Percentiles rank a stretch among this genome's conserved stretches.
Evolutionary conservation across 2,888 invertebrate genomes (phyloP).

Genomic region (Thecophora atra): DNA sequence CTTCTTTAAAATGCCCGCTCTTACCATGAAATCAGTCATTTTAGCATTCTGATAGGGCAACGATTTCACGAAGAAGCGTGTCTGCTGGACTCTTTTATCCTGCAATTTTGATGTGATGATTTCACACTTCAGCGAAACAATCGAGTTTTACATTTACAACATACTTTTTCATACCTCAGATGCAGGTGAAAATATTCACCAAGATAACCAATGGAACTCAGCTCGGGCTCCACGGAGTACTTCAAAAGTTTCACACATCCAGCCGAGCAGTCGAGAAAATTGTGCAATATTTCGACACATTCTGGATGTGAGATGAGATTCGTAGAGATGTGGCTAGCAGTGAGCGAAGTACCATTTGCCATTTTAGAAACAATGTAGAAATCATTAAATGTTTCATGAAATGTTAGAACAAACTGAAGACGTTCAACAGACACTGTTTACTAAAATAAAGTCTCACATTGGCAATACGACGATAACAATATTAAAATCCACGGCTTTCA

Average conservation of each 20-base stretch:
- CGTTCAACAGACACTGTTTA: no score
- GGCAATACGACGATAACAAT: no score
- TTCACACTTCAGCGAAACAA: neutral
- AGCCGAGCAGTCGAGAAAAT: slow-evolving; percentile 45
- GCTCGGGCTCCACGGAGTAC: slow-evolving; percentile 51
- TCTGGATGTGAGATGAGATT: slow-evolving; percentile 51
- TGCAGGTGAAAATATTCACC: slow-evolving; percentile 58
- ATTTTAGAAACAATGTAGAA: neutral
- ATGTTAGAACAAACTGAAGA: no score
- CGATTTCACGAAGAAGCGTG: slow-evolving; percentile 55
- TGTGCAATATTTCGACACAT: slow-evolving; percentile 49
- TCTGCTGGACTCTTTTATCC: slow-evolving; percentile 32
- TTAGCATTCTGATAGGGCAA: slow-evolving; percentile 50
- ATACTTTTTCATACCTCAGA: slow-evolving; percentile 47
- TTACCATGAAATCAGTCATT: slow-evolving; percentile 47
- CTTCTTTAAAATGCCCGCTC: slow-evolving; percentile 51
- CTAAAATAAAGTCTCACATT: no score
- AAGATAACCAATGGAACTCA: slow-evolving; percentile 52
- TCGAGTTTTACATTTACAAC: no score
- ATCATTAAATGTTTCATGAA: no score
- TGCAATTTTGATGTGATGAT: neutral
- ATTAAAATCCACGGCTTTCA: no score
- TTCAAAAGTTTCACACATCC: slow-evolving; percentile 43
- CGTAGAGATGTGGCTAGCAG: slow-evolving; percentile 41
- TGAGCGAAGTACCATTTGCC: neutral